These are phyloP conservation scores for Drosophila ficusphila DNA, from an alignment of 1,140 invertebrate genomes.

Conservation along the genomic window DNA sequence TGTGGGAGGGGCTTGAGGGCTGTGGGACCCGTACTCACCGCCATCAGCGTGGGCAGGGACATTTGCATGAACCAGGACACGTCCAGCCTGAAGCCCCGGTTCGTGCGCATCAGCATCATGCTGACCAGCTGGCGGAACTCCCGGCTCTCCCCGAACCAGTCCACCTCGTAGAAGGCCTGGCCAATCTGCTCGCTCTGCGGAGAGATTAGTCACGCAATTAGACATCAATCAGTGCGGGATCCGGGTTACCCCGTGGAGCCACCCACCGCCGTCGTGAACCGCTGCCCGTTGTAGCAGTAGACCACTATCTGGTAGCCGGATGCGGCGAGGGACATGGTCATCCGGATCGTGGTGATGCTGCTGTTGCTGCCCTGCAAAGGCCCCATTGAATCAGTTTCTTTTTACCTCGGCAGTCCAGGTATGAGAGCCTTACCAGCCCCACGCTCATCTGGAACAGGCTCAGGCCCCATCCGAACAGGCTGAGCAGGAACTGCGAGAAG, in stretches of 20 bases:
- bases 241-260: background rate
- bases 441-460: constrained; percentile 73
- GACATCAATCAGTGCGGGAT: background rate
- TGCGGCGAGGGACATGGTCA: constrained; percentile 70
- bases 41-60: constrained; percentile 74
- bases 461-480: constrained; percentile 65
- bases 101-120: constrained; percentile 77
- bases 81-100: constrained; percentile 59
- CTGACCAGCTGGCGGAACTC: constrained; percentile 69
- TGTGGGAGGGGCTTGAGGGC: background rate
- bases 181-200: constrained; percentile 68
- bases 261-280: constrained; percentile 62
- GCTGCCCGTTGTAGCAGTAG: constrained; percentile 77
- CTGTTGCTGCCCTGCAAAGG: constrained; percentile 47
- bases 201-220: constrained; percentile 22
- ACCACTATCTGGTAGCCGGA: constrained; percentile 70
- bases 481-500: constrained; percentile 68
- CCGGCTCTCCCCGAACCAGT: constrained; percentile 62
- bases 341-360: constrained; percentile 49
- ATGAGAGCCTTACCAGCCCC: constrained; percentile 47
- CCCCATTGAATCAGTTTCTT: background rate
- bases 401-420: no score
- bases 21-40: constrained; percentile 46
- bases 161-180: constrained; percentile 58
- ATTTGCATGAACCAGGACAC: constrained; percentile 77